A percentile compares a stretch with the other conserved stretches of the same genome.
Evolutionary conservation across 2,888 invertebrate species (phyloP).

Genomic region (Cantharis lateralis): DNA sequence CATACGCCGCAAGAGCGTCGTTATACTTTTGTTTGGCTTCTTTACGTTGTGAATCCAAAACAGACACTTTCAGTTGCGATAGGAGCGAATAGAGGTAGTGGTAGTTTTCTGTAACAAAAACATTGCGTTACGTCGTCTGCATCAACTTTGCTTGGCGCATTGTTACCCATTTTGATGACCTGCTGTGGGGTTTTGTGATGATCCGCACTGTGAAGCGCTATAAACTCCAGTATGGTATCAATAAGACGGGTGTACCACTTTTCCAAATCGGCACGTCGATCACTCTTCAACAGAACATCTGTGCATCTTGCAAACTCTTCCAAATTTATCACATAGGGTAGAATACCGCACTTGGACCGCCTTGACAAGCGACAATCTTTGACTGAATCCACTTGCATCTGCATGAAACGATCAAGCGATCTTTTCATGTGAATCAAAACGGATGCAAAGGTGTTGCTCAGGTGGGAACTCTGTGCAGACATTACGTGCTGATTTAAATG

Average conservation of each 20-base stretch:
- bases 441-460: conserved; percentile 86
- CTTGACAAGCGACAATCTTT: conserved; percentile 76
- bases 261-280: conserved; percentile 87
- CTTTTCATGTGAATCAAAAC: conserved; percentile 86
- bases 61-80: conserved; percentile 86
- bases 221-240: conserved; percentile 82
- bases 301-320: conserved; percentile 87
- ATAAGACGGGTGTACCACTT: conserved; percentile 87
- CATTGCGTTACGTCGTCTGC: too few relatives aligned
- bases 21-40: conserved; percentile 89
- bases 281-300: conserved; percentile 87
- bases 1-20: conserved; percentile 89
- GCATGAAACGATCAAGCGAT: conserved; percentile 90
- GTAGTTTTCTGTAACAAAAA: conserved; percentile 79
- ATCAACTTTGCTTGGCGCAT: conserved; percentile 33
- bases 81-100: conserved; percentile 88
- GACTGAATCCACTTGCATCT: conserved; percentile 79
- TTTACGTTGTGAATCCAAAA: conserved; percentile 84
- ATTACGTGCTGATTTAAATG: conserved; percentile 91
- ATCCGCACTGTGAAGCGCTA: conserved; percentile 76
- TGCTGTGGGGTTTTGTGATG: conserved; percentile 91
- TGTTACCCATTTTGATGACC: conserved; percentile 91
- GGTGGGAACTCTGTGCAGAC: conserved; percentile 85
- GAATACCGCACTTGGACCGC: conserved; percentile 84
- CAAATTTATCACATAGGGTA: conserved; percentile 88